Evolutionary conservation across 2,888 invertebrate genomes (phyloP), one percentile per base, ranked within the genome.

Genomic region (Pardosa pseudoannulata): DNA sequence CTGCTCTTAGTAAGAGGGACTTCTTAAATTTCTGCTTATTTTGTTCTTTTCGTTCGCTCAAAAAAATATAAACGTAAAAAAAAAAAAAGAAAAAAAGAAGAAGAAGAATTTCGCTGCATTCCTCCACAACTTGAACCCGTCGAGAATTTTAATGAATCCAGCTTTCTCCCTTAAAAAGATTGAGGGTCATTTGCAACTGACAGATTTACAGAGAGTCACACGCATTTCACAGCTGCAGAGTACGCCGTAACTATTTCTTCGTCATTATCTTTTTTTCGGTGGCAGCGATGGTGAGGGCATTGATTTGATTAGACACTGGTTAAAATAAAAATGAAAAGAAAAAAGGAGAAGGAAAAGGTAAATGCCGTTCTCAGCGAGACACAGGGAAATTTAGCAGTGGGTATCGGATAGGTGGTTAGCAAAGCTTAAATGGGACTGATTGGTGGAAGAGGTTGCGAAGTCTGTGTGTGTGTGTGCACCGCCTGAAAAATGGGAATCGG

Each of bases 131-230:
- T 75, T 75, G 75, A 81, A 70, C 68, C 74, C 74, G 74, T 70
- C 81, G 81, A 81, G 81, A 74, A 81, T 81, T 75, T 75, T 81
- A 81, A 74, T 75, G 81, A 75, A 81, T 81, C 81, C 75, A n/a
- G 81, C 80, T 80, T 67, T 80, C 80, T 80, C 73, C 73, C 80
- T 80, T 74, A 73, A 75, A 46, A 75, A 81, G 75, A 74, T 81
- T 70, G 75, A 81, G 74, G 81, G 74, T 81, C 81, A 75, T 70
- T 81, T 75, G 67, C 80, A 80, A 64, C 68, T 81, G 81, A 81
- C 74, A 81, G 74, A 81, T 81, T 74, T 81, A 75, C 75, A 70
- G 81, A 46, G 41, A 46, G 41, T 46, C 41, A 46, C 41, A 46
- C 41, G 16, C 41, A 46, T 46, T 46, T 36, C 11, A 11, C 36